phyloP scores from a whole-genome alignment of 1,140 invertebrate species.

The Nasonia giraulti region DNA sequence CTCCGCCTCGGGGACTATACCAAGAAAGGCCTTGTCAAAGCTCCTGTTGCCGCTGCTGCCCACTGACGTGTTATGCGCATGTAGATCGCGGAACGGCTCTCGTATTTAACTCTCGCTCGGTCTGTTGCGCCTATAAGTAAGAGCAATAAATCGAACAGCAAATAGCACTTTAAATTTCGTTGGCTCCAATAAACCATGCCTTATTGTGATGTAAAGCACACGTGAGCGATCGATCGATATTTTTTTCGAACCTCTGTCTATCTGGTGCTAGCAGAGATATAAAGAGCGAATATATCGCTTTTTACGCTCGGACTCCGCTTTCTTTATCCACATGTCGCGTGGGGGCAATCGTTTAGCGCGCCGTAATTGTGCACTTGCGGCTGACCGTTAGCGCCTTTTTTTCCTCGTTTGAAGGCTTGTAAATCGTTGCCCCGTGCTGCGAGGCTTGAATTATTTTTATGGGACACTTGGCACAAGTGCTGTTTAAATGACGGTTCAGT shows the following conservation, averaged over 20 bases:
- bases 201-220: constrained; percentile 15
- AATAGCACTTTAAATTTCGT: constrained; percentile 43
- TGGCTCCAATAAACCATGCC: constrained; percentile 19
- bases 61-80: constrained; percentile 2
- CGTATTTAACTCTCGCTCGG: background rate
- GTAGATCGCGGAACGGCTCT: constrained; percentile 6
- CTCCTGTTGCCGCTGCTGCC: no score
- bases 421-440: background rate
- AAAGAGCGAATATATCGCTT: background rate
- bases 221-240: background rate
- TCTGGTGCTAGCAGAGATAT: background rate
- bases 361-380: background rate
- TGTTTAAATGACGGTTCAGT: background rate
- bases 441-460: background rate
- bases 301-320: background rate
- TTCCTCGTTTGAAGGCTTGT: background rate
- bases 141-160: constrained; percentile 38
- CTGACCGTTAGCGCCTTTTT: background rate
- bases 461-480: background rate
- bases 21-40: constrained; percentile 42
- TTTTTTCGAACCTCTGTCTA: background rate
- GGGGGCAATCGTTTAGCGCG: background rate
- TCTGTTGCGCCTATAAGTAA: constrained; percentile 26
- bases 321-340: background rate
- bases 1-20: constrained; percentile 4